Conservation (phyloP, 2,797 vertebrate genomes). For the Mycteria americana region DNA sequence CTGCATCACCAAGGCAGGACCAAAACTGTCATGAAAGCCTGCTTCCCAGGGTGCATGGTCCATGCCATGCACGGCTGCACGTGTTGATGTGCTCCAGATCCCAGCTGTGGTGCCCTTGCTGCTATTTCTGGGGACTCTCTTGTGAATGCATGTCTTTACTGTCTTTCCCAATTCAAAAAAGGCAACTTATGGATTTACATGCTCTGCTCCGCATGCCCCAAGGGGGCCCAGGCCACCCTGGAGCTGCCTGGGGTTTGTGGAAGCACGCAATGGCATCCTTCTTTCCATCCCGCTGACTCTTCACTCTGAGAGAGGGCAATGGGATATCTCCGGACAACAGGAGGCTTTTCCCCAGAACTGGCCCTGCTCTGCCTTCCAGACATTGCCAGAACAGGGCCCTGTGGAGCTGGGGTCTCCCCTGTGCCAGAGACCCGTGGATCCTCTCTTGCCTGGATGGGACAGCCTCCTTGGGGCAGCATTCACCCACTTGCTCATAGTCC, state of each 20-base stretch:
- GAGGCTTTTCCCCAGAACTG: background rate
- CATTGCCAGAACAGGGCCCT: background rate
- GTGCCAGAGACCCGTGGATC: background rate
- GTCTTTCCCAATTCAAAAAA: background rate
- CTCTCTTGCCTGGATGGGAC: background rate
- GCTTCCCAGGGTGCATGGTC: background rate
- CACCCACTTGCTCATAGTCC: background rate
- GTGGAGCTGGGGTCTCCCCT: rapidly evolving
- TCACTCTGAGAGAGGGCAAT: background rate
- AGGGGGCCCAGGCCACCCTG: background rate
- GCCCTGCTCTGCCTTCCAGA: background rate
- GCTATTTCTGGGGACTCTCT: background rate
- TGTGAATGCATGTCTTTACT: background rate
- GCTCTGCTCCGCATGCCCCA: rapidly evolving
- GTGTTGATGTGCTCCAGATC: background rate
- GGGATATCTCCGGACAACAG: background rate
- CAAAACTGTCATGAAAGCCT: background rate
- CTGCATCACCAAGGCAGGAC: background rate
- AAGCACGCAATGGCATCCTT: background rate
- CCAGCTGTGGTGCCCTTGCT: background rate
- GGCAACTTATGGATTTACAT: background rate
- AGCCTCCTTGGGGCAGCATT: background rate
- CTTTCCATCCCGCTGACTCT: background rate
- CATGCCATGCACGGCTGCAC: rapidly evolving
- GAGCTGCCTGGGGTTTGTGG: background rate